A percentile compares a stretch with the other conserved stretches of the same genome.
phyloP scores from a whole-genome alignment of 1,140 invertebrate species.

The Sipha flava region DNA sequence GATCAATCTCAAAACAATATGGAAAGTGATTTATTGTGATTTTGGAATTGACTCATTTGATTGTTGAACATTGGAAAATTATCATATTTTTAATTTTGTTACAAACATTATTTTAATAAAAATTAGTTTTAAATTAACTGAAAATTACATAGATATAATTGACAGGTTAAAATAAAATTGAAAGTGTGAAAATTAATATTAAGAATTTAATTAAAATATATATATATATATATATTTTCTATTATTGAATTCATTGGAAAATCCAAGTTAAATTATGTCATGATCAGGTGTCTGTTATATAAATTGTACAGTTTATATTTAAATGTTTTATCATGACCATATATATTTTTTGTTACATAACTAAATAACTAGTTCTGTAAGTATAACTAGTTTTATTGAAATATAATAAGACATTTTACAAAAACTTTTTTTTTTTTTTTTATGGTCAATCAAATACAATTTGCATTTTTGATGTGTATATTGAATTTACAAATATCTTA shows the following conservation, averaged over 20 bases:
- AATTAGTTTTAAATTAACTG: background rate
- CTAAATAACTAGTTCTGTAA: slow-evolving; percentile 3
- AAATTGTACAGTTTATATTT: slow-evolving; percentile 28
- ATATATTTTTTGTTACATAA: slow-evolving; percentile 27
- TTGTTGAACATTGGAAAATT: slow-evolving; percentile 21
- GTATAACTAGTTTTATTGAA: slow-evolving; percentile 4
- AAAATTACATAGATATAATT: background rate
- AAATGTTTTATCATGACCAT: slow-evolving; percentile 6
- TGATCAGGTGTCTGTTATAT: slow-evolving; percentile 24
- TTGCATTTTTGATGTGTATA: no score
- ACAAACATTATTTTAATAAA: slow-evolving; percentile 17
- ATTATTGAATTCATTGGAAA: background rate
- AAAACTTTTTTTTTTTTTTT: no score
- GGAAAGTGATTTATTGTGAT: slow-evolving; percentile 32
- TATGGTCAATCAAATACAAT: no score
- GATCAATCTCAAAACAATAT: slow-evolving; percentile 19
- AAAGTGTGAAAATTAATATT: background rate
- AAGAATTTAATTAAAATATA: background rate
- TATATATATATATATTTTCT: no score
- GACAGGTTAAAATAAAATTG: background rate
- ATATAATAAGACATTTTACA: background rate
- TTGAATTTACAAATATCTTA: background rate
- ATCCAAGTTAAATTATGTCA: background rate
- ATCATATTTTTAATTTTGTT: slow-evolving; percentile 26
- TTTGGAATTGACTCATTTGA: background rate